A percentile compares a stretch with the other conserved stretches of the same genome.
Evolutionary conservation across 2,888 invertebrate genomes (phyloP).

Genomic region (Limenitis camilla): DNA sequence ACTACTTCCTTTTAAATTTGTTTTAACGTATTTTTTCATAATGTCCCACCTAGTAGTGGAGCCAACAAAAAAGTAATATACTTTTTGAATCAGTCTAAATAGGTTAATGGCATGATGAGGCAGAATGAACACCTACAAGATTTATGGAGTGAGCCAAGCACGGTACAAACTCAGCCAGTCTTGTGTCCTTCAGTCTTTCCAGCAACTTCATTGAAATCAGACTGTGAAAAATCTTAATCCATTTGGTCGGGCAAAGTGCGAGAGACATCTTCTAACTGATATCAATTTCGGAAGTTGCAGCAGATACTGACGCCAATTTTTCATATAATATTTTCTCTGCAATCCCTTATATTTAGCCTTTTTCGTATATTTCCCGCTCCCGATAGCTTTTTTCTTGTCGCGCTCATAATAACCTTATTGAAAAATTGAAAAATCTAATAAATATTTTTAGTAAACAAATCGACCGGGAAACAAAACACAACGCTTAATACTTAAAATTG

Average conservation of each 20-base stretch:
- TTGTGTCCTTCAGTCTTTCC: no score
- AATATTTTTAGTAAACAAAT: no score
- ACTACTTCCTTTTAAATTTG: conserved; percentile 24
- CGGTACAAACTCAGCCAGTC: conserved; percentile 33
- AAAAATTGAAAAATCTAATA: no score
- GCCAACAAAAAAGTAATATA: conserved; percentile 29
- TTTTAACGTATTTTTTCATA: conserved; percentile 23
- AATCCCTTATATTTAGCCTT: conserved; percentile 12
- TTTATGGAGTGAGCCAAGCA: conserved; percentile 34
- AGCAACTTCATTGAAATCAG: no score
- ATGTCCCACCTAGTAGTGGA: conserved; percentile 27
- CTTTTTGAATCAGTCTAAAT: conserved; percentile 30
- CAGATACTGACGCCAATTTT: conserved; percentile 15
- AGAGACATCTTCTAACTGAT: conserved; percentile 15
- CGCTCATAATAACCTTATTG: no score
- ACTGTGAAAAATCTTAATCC: conserved; percentile 5
- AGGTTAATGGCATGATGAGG: no score
- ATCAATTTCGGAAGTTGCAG: conserved; percentile 20
- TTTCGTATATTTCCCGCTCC: conserved; percentile 14
- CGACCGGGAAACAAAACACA: no score
- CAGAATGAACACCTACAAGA: conserved; percentile 30
- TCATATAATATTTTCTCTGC: conserved; percentile 15
- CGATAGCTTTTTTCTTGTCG: conserved; percentile 11
- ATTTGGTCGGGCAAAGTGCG: conserved; percentile 7
- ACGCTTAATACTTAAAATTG: no score